Base-by-base conservation (phyloP, 2,888 invertebrate genomes). In the Limnephilus rhombicus region DNA sequence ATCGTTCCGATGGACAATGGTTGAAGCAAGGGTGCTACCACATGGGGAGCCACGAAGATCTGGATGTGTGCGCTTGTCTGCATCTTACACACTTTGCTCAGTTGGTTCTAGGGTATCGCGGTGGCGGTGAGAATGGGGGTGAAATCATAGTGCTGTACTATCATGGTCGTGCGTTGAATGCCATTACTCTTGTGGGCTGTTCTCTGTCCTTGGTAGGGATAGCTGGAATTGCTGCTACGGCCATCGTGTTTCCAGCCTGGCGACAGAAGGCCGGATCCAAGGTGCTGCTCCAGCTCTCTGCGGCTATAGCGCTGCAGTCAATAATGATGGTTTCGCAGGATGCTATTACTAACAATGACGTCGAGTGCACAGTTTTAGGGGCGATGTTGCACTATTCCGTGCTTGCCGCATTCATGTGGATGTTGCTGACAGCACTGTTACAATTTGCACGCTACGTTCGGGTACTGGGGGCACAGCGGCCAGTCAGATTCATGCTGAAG, bases 391-490 rank as follows among this genome's bases (percentile, higher is more conserved):
- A 98, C 94, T 98, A 97, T 94, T 97, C 97, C 34, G 96, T 98
- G 80, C 95, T 98, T 86, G 96, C 97, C 2, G 96, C 97, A 93
- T 98, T 98, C 94, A 96, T 96, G 94, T 98, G 98, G 98, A 98
- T 98, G 97, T 95, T 97, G 37, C 97, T 98, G 91, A 97, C 97
- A 91, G 97, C 97, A 2, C 95, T 97, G 89, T 95, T 97, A 91
- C 97, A 97, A 94, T 98, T 97, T 94, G 96, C 97, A 91, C 96
- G 97, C 89, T 97, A 97, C 94, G 98, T 98, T 1, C 96, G 96
- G 92, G 97, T 97, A 0, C 95, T 97, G 89, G 97, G 97, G 7
- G 96, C 96, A 0, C 95, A 95, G 18, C 95, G 96, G 81, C 97
- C 97, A 11, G 96, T 96, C 0, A 95, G 97, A 93, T 97, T 97